These are phyloP conservation scores for Autographa pulchrina DNA, from an alignment of 2,888 invertebrate genomes.

Conservation along the genomic window DNA sequence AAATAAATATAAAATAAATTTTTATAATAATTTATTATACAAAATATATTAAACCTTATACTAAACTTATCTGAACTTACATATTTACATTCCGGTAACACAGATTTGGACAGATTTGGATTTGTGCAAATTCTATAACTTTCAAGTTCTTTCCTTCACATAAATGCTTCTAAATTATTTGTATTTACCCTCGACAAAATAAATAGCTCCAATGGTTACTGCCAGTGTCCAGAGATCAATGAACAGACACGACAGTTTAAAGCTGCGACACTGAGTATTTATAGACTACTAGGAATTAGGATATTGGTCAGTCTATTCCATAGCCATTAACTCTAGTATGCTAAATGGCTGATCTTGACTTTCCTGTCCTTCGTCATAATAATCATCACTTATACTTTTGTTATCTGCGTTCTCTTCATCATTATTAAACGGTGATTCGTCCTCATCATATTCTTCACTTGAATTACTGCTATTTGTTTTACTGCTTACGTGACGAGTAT, in stretches of 20 bases:
- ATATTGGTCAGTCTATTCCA: constrained; percentile 81
- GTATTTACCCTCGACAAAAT: constrained; percentile 56
- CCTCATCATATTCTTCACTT: constrained; percentile 62
- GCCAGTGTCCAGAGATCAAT: constrained; percentile 63
- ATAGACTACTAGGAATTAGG: constrained; percentile 39
- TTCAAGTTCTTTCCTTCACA: constrained; percentile 23
- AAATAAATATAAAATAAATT: constrained; percentile 51
- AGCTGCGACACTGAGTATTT: constrained; percentile 68
- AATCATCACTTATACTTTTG: constrained; percentile 61
- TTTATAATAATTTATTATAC: constrained; percentile 69
- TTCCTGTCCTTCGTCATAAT: constrained; percentile 66
- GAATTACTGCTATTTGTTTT: constrained; percentile 58
- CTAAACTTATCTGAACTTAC: constrained; percentile 77
- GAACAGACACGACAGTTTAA: constrained; percentile 56
- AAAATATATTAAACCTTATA: constrained; percentile 75
- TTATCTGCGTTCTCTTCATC: constrained; percentile 49
- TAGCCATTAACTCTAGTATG: constrained; percentile 83
- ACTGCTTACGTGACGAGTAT: constrained; percentile 51
- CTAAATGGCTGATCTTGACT: constrained; percentile 73
- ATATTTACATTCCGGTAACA: constrained; percentile 83
- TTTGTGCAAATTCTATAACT: constrained; percentile 49
- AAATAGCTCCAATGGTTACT: constrained; percentile 53
- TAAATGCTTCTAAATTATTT: constrained; percentile 74
- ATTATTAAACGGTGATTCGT: constrained; percentile 47
- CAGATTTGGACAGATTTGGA: constrained; percentile 57